These are phyloP conservation scores for Zophobas morio DNA, from an alignment of 1,140 invertebrate genomes.

Conservation along the genomic window DNA sequence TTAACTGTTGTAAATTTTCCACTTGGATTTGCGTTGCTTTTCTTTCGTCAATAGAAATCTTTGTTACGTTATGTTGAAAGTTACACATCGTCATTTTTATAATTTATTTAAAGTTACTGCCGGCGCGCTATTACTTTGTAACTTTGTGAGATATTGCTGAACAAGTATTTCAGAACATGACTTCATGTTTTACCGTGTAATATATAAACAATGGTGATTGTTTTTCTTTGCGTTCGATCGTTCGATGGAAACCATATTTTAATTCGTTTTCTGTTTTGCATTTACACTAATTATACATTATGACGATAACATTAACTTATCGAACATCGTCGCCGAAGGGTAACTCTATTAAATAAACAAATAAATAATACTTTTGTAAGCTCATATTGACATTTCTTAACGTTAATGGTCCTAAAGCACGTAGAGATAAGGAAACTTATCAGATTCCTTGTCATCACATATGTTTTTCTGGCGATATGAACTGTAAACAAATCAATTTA, in stretches of 20 bases:
- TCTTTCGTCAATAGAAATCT: slow-evolving; percentile 41
- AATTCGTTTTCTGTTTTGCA: slow-evolving; percentile 31
- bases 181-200: slow-evolving; percentile 48
- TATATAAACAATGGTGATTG: slow-evolving; percentile 46
- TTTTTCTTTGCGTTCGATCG: slow-evolving; percentile 25
- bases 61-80: slow-evolving; percentile 21
- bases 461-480: slow-evolving; percentile 22
- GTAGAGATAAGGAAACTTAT: slow-evolving; percentile 47
- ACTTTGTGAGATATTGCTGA: slow-evolving; percentile 45
- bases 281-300: slow-evolving; percentile 18
- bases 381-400: slow-evolving; percentile 39
- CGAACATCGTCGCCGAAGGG: neutral
- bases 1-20: slow-evolving; percentile 46
- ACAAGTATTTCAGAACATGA: slow-evolving; percentile 51
- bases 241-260: slow-evolving; percentile 26
- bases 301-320: slow-evolving; percentile 12
- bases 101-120: slow-evolving; percentile 21
- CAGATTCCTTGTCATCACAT: slow-evolving; percentile 41
- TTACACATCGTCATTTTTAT: slow-evolving; percentile 27
- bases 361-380: slow-evolving; percentile 12
- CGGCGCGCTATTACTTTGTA: slow-evolving; percentile 37
- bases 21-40: slow-evolving; percentile 51
- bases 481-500: slow-evolving; percentile 34
- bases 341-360: neutral
- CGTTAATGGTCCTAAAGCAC: slow-evolving; percentile 40